Percentiles rank a stretch among this genome's conserved stretches.
These are phyloP conservation scores for Polydrusus cervinus DNA, from an alignment of 2,888 invertebrate genomes.

Conservation along the genomic window DNA sequence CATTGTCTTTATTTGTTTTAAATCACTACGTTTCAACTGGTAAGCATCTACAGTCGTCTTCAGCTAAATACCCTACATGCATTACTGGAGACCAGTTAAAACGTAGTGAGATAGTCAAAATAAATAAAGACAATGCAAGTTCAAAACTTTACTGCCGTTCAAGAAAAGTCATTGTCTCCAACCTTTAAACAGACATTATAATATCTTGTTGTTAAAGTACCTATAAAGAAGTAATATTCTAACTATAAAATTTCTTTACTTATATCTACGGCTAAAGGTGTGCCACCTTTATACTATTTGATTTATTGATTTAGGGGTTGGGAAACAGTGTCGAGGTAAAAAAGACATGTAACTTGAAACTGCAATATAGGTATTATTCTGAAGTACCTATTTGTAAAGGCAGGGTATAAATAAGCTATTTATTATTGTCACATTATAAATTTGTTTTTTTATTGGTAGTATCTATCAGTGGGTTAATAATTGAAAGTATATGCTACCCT, in stretches of 20 bases:
- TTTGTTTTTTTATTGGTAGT: conserved; percentile 31
- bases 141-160: too few relatives aligned
- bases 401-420: conserved; percentile 37
- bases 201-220: too few relatives aligned
- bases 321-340: conserved; percentile 30
- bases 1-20: too few relatives aligned
- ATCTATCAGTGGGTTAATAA: conserved; percentile 16
- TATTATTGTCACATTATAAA: conserved; percentile 44
- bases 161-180: too few relatives aligned
- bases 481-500: not conserved
- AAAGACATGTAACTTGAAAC: conserved; percentile 38
- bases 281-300: conserved; percentile 20
- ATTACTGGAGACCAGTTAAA: too few relatives aligned
- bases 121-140: too few relatives aligned
- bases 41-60: too few relatives aligned
- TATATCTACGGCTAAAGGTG: not conserved
- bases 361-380: conserved; percentile 32
- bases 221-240: not conserved
- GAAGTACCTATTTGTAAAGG: conserved; percentile 31
- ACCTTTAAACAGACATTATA: too few relatives aligned
- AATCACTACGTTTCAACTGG: too few relatives aligned
- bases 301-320: conserved; percentile 40
- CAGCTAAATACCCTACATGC: too few relatives aligned
- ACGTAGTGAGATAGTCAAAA: too few relatives aligned
- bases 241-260: not conserved